Conservation (phyloP, 2,797 vertebrate genomes). For the Bradypus variegatus region DNA sequence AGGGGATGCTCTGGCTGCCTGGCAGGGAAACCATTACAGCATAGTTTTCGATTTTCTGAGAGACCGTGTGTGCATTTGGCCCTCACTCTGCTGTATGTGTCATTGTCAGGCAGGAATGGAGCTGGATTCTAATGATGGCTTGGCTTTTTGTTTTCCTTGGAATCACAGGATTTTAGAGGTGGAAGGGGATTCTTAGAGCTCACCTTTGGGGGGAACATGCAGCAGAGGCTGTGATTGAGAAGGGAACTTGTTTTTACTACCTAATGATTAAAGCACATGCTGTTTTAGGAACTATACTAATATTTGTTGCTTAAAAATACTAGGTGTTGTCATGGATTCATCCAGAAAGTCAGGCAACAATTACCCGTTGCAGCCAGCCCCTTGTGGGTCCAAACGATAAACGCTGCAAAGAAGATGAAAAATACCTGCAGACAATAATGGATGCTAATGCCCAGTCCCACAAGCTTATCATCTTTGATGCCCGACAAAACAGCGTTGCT, state of each 20-base stretch:
- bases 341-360: constrained; percentile 93
- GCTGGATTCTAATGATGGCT: not conserved
- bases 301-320: constrained; percentile 33
- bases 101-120: not conserved
- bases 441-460: constrained; percentile 98
- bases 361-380: constrained; percentile 91
- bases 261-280: not conserved
- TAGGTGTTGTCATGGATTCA: constrained; percentile 98
- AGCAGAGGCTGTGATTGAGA: not conserved
- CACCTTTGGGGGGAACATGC: not conserved
- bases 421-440: constrained; percentile 92
- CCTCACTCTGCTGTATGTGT: not conserved
- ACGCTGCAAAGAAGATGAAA: constrained; percentile 94
- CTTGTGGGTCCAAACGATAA: constrained; percentile 90
- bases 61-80: not conserved
- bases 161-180: not conserved
- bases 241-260: not conserved
- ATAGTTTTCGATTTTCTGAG: not conserved
- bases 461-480: constrained; percentile 94
- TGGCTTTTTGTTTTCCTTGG: constrained; percentile 22
- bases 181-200: not conserved
- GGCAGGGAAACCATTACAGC: not conserved
- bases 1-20: not conserved
- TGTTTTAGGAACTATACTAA: not conserved
- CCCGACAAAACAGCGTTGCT: constrained; percentile 89